Evolutionary conservation across 2,113 vertebrate species (phyloP), one percentile per base, ranked within the genome.

Genomic region (Podarcis muralis): DNA sequence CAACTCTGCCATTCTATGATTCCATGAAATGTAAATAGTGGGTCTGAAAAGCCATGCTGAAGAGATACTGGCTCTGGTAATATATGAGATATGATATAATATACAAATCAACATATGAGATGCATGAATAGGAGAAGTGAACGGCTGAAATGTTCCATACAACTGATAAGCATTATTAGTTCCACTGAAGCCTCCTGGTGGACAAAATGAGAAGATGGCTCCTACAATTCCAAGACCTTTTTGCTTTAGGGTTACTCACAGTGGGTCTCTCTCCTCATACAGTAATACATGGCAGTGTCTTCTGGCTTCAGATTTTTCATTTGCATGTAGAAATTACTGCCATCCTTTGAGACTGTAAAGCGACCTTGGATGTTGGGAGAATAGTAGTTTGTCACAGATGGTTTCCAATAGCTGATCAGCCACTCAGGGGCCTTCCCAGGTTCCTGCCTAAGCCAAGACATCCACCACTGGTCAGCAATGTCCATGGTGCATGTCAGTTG

Each of bases 371-470:
- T 72, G 27, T 27, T 74, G 43, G 83, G 16, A 4, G 84, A 59
- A 25, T 85, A 20, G 12, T 15, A 0, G 11, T 43, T 65, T 30
- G 25, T 74, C 18, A 22, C 35, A 5, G 40, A 35, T 6, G 66
- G 12, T 74, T 84, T 84, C 69, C 72, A 32, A 22, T 83, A 76
- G 84, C 32, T 76, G 72, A 85, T 48, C n/a, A 91, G 79, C 88
- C 93, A 92, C 59, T 92, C 86, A 53, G 87, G 87, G 6, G 76
- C n/a, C 79, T 95, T 94, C 66, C 94, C 95, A 68, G 92, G 88
- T 88, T 89, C 77, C 91, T 96, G 94, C 91, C 94, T 92, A 86
- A 95, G 18, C 95, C 95, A 96, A 18, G 0, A 0, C 84, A 93
- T 88, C 0, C 1, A 0, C 37, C 48, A 3, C 23, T n/a, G 85